Base-by-base conservation (phyloP, 1,140 invertebrate genomes). In the Homalodisca vitripennis region DNA sequence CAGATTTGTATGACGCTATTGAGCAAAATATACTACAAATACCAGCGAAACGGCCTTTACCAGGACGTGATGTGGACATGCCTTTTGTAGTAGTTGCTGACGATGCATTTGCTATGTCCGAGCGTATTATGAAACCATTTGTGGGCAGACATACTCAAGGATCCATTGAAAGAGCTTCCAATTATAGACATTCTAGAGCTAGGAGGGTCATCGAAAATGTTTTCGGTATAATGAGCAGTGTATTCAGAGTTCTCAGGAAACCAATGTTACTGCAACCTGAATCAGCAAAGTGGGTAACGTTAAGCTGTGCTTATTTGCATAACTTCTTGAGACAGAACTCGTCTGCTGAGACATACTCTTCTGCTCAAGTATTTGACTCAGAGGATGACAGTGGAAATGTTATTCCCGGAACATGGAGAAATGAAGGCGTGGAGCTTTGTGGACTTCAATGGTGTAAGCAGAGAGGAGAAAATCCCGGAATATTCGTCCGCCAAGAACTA, bases 191-290 rank as follows among this genome's bases (percentile, higher is more conserved):
- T 26, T 78, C 73, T 20, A 71, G 78, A 64, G 77, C 78, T 30
- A 71, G 80, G 22, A 75, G 78, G 68, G 76, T 81, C 24, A 76
- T 83, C 1, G 83, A 85, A 77, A 85, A 84, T 76, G 78, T 78
- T 3, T 85, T 85, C 75, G 83, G 83, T n/a, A 83, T 85, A 65
- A 71, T 84, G 41, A 72, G 78, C 1, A 74, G 76, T 30, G 74
- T 77, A 32, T 84, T 80, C 73, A 72, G 79, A 74, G 75, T 82
- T 46, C 79, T 82, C 20, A 68, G 75, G 71, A 74, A 67, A 29
- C 76, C 77, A 41, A 77, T 80, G 10, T 29, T 72, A 53, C 57
- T 80, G n/a, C 55, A 77, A 27, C 71, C 72, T 51, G 65, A 77
- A 67, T 77, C 69, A 62, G 75, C 72, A 12, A 26, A 72, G 47